Percentiles rank a stretch among this genome's conserved stretches.
Conservation (phyloP, 2,113 vertebrate genomes). For the Tylochromis polylepis region DNA sequence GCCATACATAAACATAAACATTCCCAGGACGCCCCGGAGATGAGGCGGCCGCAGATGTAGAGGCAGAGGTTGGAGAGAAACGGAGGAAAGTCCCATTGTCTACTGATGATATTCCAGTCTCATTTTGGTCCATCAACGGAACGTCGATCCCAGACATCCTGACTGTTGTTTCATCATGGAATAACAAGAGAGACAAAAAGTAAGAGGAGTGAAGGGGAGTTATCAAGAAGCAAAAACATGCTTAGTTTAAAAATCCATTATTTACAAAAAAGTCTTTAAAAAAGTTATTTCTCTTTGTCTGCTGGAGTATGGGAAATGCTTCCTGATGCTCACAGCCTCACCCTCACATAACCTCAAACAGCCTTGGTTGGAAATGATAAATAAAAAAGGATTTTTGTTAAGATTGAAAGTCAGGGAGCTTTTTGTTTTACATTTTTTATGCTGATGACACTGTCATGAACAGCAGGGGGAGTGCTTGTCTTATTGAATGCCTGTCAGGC, state of each 20-base stretch:
- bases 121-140: conserved; percentile 51
- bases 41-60: conserved; percentile 80
- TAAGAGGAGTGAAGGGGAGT: background rate
- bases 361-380: background rate
- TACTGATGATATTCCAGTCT: conserved; percentile 35
- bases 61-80: conserved; percentile 83
- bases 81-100: conserved; percentile 86
- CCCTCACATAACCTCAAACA: background rate
- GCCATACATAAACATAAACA: conserved; percentile 90
- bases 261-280: background rate
- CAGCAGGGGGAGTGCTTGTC: conserved; percentile 60
- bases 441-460: background rate
- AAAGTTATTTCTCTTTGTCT: background rate
- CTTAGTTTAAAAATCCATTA: background rate
- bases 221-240: background rate
- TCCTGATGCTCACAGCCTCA: background rate
- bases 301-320: background rate
- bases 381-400: background rate
- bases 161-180: background rate
- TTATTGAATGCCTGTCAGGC: background rate
- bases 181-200: background rate
- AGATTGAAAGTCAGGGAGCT: background rate
- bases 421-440: background rate
- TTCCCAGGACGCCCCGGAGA: conserved; percentile 75
- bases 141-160: conserved; percentile 68